phyloP scores from a whole-genome alignment of 2,797 vertebrate species.

The Crocidura indochinensis region DNA sequence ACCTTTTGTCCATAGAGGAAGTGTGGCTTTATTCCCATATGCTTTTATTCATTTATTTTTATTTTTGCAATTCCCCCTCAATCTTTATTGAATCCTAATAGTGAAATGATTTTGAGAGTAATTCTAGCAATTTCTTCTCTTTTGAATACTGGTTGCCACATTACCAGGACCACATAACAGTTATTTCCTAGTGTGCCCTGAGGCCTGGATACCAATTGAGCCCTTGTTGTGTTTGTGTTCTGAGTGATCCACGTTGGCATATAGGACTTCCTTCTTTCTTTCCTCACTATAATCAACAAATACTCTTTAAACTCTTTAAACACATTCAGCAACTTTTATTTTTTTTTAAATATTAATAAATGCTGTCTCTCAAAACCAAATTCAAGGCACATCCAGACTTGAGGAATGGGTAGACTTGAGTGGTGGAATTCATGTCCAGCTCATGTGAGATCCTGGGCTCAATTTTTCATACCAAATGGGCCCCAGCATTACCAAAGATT shows the following conservation, averaged over 20 bases:
- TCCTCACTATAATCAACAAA: too few species aligned
- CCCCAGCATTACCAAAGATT: too few species aligned
- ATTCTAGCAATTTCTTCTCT: neutral
- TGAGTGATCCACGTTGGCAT: slow-evolving; percentile 18
- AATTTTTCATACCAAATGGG: too few species aligned
- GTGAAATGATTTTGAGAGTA: neutral
- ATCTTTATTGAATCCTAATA: slow-evolving; percentile 18
- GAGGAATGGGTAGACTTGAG: too few species aligned
- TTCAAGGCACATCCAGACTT: too few species aligned
- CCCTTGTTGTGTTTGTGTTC: slow-evolving; percentile 10
- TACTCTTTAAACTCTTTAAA: neutral
- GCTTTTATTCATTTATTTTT: neutral
- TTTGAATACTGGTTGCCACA: neutral
- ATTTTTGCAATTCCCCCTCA: neutral
- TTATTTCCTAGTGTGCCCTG: neutral
- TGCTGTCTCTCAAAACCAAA: slow-evolving; percentile 28
- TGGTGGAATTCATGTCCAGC: too few species aligned
- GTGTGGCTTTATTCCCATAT: neutral
- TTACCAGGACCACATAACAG: neutral
- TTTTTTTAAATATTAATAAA: slow-evolving; percentile 11
- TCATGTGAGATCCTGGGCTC: too few species aligned
- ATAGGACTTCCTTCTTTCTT: neutral
- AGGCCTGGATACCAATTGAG: neutral
- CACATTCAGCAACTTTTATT: neutral
- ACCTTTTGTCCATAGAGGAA: neutral